Conservation (phyloP, 2,113 vertebrate species). For the Phalacrocorax brasilianus region DNA sequence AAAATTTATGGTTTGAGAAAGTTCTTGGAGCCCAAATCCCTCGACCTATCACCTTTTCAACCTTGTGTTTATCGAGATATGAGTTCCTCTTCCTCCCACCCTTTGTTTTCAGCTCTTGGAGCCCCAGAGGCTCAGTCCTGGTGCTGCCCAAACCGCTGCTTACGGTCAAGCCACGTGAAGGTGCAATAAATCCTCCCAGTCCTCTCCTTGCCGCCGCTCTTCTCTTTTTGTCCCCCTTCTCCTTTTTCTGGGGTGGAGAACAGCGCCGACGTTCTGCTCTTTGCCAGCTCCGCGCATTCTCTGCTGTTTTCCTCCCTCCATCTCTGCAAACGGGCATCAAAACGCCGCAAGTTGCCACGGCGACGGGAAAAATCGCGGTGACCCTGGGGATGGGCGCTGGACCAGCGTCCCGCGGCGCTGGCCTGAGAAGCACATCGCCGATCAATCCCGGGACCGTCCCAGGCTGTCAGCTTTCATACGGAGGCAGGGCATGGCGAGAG, state of each 20-base stretch:
- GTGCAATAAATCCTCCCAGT: not conserved
- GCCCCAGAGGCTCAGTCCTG: not conserved
- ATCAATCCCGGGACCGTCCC: not conserved
- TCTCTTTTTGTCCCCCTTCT: not conserved
- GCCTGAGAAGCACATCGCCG: fast-evolving
- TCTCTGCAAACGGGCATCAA: not conserved
- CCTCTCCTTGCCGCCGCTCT: not conserved
- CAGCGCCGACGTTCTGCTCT: not conserved
- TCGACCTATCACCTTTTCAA: conserved; percentile 43
- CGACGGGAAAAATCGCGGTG: fast-evolving
- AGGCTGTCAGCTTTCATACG: fast-evolving
- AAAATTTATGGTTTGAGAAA: conserved; percentile 79
- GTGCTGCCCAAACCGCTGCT: not conserved
- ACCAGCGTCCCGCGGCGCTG: fast-evolving
- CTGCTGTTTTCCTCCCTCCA: fast-evolving
- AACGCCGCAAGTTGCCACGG: not conserved
- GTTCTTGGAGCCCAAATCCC: conserved; percentile 62
- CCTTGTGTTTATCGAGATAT: conserved; percentile 64
- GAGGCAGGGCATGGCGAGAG: not conserved
- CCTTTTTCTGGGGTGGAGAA: not conserved
- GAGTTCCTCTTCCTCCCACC: conserved; percentile 41
- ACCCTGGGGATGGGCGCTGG: not conserved
- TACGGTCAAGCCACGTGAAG: fast-evolving
- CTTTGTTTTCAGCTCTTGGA: conserved; percentile 31
- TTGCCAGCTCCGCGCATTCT: not conserved